Base-by-base conservation (phyloP, 2,113 vertebrate species). In the Corythornis cristatus region DNA sequence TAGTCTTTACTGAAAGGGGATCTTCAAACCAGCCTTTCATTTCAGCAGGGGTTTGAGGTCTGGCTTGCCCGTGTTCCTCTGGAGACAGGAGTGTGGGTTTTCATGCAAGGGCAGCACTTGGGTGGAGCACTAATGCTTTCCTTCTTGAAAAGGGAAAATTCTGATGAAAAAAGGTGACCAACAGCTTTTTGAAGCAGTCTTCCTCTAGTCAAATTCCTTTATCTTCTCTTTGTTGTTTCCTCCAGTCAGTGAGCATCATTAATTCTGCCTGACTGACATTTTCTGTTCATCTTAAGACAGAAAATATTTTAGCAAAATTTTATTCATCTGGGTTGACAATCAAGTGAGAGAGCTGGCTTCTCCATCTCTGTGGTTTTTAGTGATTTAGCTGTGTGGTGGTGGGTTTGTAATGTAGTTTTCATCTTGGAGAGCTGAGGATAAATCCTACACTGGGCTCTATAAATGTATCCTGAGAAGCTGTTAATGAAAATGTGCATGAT, bases 11-110 rank as follows among this genome's bases (percentile, higher is more conserved):
- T 28, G 70, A 73, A 83, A 42, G 23, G 46, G 4, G 5, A 66
- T 86, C 73, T 89, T 95, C 51, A 91, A 76, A 89, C 58, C 22
- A 65, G 9, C 18, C 7, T 88, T 95, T 84, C n/a, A 50, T 91
- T 94, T 82, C 61, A 73, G 57, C 37, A 80, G 40, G 89, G 48
- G 11, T 50, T 51, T 88, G 71, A 94, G 60, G 22, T 83, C 62
- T 77, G 29, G 17, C 46, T 87, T 82, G 33, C 23, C 15, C 11
- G 4, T 42, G 10, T 89, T 80, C 17, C 79, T 93, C 73, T 83
- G 46, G 83, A 80, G 79, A 77, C 15, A 0, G 11, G 60, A 29
- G 6, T 56, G 50, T 74, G 57, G 31, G 57, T 81, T 92, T 86
- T 84, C 48, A n/a, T 67, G 50, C 2, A 12, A 33, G 40, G 15